Evolutionary conservation across 2,888 invertebrate genomes (phyloP).

Genomic region (Cheilosia variabilis): DNA sequence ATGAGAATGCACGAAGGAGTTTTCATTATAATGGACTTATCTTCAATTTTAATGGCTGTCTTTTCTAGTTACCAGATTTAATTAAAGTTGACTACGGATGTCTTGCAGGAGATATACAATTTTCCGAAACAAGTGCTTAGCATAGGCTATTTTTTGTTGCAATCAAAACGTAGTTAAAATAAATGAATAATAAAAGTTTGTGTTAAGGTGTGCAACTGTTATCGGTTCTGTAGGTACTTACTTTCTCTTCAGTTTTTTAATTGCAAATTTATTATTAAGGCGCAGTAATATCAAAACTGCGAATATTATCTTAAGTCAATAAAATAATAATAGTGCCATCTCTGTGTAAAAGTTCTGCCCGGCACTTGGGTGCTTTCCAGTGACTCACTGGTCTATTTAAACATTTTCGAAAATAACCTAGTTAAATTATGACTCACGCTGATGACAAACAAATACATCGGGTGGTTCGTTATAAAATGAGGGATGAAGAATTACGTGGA

Average conservation of each 20-base stretch:
- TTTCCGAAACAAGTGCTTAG: too few relatives aligned
- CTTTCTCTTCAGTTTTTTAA: background rate
- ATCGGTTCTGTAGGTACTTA: background rate
- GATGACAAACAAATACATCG: background rate
- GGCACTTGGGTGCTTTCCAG: background rate
- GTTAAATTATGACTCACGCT: background rate
- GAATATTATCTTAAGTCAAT: slow-evolving; percentile 19
- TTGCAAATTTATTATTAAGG: background rate
- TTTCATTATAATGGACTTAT: too few relatives aligned
- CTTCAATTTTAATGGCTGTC: too few relatives aligned
- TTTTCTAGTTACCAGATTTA: too few relatives aligned
- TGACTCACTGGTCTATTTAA: slow-evolving; percentile 12
- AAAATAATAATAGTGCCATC: background rate
- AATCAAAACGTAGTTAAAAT: too few relatives aligned
- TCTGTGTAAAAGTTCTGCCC: background rate
- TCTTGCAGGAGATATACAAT: too few relatives aligned
- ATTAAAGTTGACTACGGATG: too few relatives aligned
- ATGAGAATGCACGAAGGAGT: too few relatives aligned
- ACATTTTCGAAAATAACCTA: slow-evolving; percentile 5
- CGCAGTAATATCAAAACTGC: background rate
- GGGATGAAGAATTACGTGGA: background rate
- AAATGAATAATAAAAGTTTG: too few relatives aligned
- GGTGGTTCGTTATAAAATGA: background rate
- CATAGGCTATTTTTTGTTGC: too few relatives aligned
- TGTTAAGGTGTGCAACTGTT: too few relatives aligned